Evolutionary conservation across 1,140 invertebrate species (phyloP).

Genomic region (Polyergus mexicanus): DNA sequence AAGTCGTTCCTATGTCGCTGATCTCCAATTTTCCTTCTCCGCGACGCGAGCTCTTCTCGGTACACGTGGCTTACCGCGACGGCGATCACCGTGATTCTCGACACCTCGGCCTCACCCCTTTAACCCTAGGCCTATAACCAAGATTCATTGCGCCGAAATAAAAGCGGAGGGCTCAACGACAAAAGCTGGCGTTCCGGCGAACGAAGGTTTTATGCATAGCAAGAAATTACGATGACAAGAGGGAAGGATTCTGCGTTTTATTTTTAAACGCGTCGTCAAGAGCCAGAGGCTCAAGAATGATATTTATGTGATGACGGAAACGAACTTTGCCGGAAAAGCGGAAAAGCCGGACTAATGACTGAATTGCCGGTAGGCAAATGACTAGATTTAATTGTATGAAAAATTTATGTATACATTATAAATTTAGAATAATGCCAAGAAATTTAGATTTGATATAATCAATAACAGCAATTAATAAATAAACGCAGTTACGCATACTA

Average conservation of each 20-base stretch:
- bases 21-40: constrained; percentile 11
- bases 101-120: constrained; percentile 61
- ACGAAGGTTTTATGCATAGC: constrained; percentile 42
- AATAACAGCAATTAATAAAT: constrained; percentile 13
- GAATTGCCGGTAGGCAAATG: not conserved
- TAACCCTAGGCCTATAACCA: constrained; percentile 44
- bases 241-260: constrained; percentile 33
- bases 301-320: constrained; percentile 32
- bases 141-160: constrained; percentile 65
- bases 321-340: not conserved
- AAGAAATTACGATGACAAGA: constrained; percentile 38
- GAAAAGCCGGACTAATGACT: not conserved
- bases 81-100: constrained; percentile 67
- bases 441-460: constrained; percentile 5
- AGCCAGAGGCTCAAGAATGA: not conserved
- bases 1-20: not conserved
- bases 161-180: constrained; percentile 38
- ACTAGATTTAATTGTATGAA: not conserved
- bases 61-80: constrained; percentile 67
- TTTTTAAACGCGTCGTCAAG: constrained; percentile 44
- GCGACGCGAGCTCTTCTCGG: not conserved
- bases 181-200: constrained; percentile 24
- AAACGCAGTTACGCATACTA: not conserved
- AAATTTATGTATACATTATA: not conserved
- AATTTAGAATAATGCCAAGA: not conserved